A percentile compares a stretch with the other conserved stretches of the same genome.
phyloP scores from a whole-genome alignment of 2,113 vertebrate genomes.

The Zapornia atra region DNA sequence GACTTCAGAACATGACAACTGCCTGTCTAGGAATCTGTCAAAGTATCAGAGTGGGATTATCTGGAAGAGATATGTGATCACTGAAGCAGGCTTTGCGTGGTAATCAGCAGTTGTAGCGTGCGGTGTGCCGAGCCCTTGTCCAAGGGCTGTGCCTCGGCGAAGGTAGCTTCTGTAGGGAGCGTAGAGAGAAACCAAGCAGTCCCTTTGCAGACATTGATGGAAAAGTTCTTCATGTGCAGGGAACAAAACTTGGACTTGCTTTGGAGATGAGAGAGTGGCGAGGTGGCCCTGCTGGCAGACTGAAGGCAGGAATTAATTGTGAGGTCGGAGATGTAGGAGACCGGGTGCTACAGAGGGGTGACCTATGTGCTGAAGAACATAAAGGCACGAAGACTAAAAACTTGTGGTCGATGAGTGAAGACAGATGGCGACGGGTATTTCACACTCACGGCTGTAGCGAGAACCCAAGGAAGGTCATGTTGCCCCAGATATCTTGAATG shows the following conservation, averaged over 20 bases:
- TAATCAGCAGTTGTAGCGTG: not conserved
- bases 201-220: not conserved
- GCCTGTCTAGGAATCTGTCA: not conserved
- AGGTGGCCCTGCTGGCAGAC: not conserved
- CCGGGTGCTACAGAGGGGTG: accelerated
- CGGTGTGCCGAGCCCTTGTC: not conserved
- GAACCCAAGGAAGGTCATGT: not conserved
- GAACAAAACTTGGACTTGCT: not conserved
- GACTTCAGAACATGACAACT: not conserved
- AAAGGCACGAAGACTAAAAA: not conserved
- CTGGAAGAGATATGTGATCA: not conserved
- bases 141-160: not conserved
- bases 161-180: not conserved
- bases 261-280: not conserved
- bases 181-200: not conserved
- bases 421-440: not conserved
- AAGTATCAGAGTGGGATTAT: not conserved
- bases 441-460: not conserved
- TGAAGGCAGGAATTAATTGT: not conserved
- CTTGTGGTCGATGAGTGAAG: not conserved
- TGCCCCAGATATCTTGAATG: not conserved
- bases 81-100: not conserved
- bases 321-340: not conserved
- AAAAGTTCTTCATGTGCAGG: not conserved
- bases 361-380: not conserved